These are phyloP conservation scores for Trinectes maculatus DNA, from an alignment of 2,113 vertebrate species.

Conservation along the genomic window DNA sequence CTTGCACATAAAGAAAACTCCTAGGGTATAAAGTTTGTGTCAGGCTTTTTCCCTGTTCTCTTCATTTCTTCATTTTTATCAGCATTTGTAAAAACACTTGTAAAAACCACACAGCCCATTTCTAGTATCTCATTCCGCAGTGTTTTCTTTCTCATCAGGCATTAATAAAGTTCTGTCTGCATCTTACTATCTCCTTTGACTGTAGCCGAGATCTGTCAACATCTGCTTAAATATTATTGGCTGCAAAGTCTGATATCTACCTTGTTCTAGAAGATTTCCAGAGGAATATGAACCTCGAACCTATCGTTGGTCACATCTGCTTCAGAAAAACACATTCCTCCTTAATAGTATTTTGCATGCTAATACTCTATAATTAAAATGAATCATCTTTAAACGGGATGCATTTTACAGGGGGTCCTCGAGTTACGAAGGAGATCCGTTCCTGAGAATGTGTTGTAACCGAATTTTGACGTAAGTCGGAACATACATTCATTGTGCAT, in stretches of 20 bases:
- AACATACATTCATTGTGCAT: too few species aligned
- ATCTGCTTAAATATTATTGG: conserved; percentile 35
- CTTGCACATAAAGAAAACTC: too few species aligned
- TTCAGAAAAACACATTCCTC: not conserved
- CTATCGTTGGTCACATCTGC: not conserved
- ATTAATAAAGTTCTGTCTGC: conserved; percentile 5
- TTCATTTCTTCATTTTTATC: conserved; percentile 13
- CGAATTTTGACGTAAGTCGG: too few species aligned
- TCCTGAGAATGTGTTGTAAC: too few species aligned
- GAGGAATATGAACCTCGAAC: not conserved
- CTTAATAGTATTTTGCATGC: not conserved
- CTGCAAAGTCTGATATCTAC: conserved; percentile 16
- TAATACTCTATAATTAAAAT: not conserved
- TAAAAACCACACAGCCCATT: too few species aligned
- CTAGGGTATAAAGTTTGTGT: conserved; percentile 20
- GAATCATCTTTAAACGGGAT: not conserved
- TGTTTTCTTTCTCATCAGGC: not conserved
- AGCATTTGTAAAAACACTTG: too few species aligned
- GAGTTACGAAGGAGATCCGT: too few species aligned
- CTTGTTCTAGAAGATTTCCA: conserved; percentile 10
- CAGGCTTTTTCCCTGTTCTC: conserved; percentile 8
- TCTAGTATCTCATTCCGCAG: not conserved
- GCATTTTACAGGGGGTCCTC: too few species aligned
- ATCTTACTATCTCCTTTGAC: conserved; percentile 15
- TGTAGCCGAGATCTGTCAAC: not conserved